Evolutionary conservation across 2,888 invertebrate genomes (phyloP).

Genomic region (Xiphydria camelus): DNA sequence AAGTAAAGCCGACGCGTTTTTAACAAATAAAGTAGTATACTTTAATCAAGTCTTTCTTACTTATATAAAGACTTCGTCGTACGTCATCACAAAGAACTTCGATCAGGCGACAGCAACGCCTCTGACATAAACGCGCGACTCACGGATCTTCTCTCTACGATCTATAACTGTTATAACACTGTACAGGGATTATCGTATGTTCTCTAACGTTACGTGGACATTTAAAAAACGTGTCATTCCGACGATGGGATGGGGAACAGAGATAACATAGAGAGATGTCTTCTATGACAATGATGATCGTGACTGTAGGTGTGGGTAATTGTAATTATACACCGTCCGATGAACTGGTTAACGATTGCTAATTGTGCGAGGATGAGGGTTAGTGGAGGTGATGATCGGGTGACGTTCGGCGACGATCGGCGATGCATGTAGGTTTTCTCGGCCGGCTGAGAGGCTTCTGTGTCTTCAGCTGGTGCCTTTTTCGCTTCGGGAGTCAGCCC

Average conservation of each 20-base stretch:
- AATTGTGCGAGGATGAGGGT: too few species aligned
- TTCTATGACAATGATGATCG: too few species aligned
- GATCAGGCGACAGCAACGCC: too few species aligned
- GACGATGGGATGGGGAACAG: too few species aligned
- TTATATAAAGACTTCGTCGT: background rate
- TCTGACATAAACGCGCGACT: background rate
- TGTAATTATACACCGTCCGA: too few species aligned
- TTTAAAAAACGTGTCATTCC: background rate
- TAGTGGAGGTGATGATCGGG: background rate
- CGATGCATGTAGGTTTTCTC: too few species aligned
- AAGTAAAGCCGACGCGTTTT: too few species aligned
- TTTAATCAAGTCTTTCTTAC: background rate
- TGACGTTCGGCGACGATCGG: background rate
- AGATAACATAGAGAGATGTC: too few species aligned
- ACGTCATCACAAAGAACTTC: too few species aligned
- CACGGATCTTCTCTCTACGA: background rate
- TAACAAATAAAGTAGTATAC: background rate
- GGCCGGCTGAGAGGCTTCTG: background rate
- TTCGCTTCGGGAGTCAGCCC: constrained; percentile 32
- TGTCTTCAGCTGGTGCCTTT: constrained; percentile 15
- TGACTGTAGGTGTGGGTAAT: too few species aligned
- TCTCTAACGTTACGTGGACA: too few species aligned
- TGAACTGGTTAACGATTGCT: too few species aligned
- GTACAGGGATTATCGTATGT: background rate
- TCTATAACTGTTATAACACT: background rate